Conservation (phyloP, 1,140 invertebrate genomes). For the Daktulosphaira vitifoliae region DNA sequence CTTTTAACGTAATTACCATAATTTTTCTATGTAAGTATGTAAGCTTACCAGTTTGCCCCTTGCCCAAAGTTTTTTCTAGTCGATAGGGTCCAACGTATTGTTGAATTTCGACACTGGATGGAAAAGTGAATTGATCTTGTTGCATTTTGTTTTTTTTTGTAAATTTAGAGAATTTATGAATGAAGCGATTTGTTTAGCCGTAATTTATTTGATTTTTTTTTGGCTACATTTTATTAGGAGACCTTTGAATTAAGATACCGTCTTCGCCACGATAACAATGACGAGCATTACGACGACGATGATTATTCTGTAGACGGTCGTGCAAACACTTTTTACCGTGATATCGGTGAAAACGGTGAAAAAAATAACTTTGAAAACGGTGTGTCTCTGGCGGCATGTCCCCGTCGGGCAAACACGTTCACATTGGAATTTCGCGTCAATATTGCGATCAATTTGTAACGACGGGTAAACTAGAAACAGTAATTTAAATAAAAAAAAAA, state of each 20-base stretch:
- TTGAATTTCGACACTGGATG: slow-evolving; percentile 56
- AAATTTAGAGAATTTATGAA: not conserved
- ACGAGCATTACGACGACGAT: not conserved
- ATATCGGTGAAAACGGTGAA: not conserved
- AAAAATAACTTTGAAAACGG: not conserved
- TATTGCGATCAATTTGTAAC: no score
- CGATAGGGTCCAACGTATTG: slow-evolving; percentile 97
- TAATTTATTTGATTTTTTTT: not conserved
- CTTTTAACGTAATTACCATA: no score
- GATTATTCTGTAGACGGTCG: not conserved
- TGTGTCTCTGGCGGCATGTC: not conserved
- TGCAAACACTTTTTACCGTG: not conserved
- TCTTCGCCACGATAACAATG: no score
- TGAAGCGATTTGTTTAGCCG: not conserved
- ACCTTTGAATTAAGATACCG: no score
- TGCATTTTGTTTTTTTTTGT: slow-evolving; percentile 34
- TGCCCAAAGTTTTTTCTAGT: slow-evolving; percentile 96
- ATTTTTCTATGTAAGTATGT: no score
- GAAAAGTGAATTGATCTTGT: slow-evolving; percentile 44
- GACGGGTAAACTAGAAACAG: no score
- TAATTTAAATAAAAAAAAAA: no score
- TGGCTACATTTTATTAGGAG: no score
- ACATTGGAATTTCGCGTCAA: no score
- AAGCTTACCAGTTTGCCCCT: slow-evolving; percentile 91
- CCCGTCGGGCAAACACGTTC: no score